Conservation (phyloP, 2,113 vertebrate genomes). For the Percina caprodes region DNA sequence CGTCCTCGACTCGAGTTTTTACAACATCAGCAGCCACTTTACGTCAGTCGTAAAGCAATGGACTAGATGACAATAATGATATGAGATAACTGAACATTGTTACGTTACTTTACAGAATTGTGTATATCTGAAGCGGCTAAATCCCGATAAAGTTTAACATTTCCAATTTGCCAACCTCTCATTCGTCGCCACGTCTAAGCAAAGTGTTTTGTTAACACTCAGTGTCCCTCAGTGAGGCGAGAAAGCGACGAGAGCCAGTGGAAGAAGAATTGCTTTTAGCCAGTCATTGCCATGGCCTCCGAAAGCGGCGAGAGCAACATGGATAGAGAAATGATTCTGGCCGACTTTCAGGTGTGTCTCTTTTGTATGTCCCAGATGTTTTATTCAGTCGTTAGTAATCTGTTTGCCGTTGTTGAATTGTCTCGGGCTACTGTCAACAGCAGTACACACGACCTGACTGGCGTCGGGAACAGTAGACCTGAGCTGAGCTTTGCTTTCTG, state of each 20-base stretch:
- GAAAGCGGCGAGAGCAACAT: conserved; percentile 89
- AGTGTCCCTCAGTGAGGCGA: conserved; percentile 72
- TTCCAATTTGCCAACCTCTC: conserved; percentile 30
- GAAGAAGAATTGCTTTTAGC: conserved; percentile 78
- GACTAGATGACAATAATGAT: conserved; percentile 76
- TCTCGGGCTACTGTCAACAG: conserved; percentile 11
- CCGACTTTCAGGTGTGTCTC: conserved; percentile 95
- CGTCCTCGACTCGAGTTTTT: conserved; percentile 11
- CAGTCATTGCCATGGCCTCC: conserved; percentile 94
- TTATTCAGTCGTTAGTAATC: not conserved
- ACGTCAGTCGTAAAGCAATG: conserved; percentile 81
- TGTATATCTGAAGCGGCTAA: conserved; percentile 40
- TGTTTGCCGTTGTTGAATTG: not conserved
- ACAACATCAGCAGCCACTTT: conserved; percentile 61
- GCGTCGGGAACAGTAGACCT: conserved; percentile 44
- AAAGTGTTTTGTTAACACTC: conserved; percentile 55
- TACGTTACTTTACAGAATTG: conserved; percentile 67
- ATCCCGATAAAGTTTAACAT: conserved; percentile 37
- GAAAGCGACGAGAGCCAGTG: conserved; percentile 67
- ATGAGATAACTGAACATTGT: conserved; percentile 77
- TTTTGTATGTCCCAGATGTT: not conserved
- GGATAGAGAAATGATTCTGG: conserved; percentile 98
- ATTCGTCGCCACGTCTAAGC: conserved; percentile 18
- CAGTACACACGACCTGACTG: conserved; percentile 22
- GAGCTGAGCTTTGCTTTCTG: conserved; percentile 37